Evolutionary conservation across 1,140 invertebrate species (phyloP), one percentile per base, ranked within the genome.

Genomic region (Helicoverpa zea): DNA sequence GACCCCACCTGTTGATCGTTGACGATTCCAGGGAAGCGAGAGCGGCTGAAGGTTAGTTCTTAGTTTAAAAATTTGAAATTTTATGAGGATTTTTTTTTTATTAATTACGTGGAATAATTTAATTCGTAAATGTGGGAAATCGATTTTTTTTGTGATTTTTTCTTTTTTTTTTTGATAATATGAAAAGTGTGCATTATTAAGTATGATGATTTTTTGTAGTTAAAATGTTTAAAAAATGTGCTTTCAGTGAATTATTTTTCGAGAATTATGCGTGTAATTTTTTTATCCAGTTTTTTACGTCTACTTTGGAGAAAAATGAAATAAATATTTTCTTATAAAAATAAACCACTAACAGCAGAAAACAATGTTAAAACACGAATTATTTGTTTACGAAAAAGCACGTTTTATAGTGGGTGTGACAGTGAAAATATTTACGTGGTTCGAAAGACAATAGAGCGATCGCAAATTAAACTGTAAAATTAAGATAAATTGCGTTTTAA

Each of bases 1-100:
- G 89, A 79, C 92, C 92, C 79, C 90, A 94, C 93, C 92, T 93
- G 93, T 93, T 94, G 91, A 94, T 94, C 84, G 88, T 94, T 74
- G 93, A 93, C 88, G 91, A 94, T 83, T 92, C 92, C 81, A 88
- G 92, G 78, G 89, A 94, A 85, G 82, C 90, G 64, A 88, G 89
- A 84, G 81, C 86, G 16, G 89, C 77, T 29, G 89, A 90, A 93
- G 92, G 92, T 94, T 88, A 94, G 92, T 92, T 82, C 72, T 18
- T 52, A 74, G 12, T 30, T 59, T 59, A 58, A 16, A 43, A 43
- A 79, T 81, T 81, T 54, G 12, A 23, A 29, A 43, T 18, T n/a
- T 14, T 16, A 59, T 7, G n/a, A 29, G 11, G 56, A 35, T n/a
- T 30, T n/a, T 47, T 47, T 11, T 16, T 14, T 16, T 68, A 16